Evolutionary conservation across 2,888 invertebrate genomes (phyloP).

Genomic region (Metalampra italica): DNA sequence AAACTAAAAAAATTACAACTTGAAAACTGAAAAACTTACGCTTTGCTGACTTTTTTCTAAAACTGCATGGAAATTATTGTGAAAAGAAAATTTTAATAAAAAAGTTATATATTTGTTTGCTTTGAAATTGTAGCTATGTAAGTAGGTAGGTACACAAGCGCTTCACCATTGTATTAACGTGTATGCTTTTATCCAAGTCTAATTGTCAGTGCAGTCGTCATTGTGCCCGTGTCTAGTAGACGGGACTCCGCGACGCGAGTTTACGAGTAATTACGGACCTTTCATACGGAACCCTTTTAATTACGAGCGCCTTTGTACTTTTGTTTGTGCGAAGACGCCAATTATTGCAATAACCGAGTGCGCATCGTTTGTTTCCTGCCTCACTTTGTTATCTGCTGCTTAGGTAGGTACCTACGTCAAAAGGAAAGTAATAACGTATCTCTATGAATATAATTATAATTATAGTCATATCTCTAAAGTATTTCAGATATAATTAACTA

Average conservation of each 20-base stretch:
- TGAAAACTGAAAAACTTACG: no score
- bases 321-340: constrained; percentile 55
- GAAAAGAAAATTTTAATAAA: no score
- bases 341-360: constrained; percentile 64
- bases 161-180: no score
- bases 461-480: constrained; percentile 17
- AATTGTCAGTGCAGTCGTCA: constrained; percentile 11
- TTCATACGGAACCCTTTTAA: constrained; percentile 64
- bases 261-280: constrained; percentile 55
- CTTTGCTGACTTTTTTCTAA: no score
- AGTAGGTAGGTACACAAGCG: no score
- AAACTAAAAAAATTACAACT: no score
- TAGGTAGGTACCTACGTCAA: constrained; percentile 9
- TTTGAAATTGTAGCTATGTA: no score
- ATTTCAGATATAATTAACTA: no score
- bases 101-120: no score
- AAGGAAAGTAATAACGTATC: constrained; percentile 11
- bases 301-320: constrained; percentile 54
- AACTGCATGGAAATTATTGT: no score
- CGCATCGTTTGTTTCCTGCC: constrained; percentile 42
- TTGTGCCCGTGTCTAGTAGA: neutral
- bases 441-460: constrained; percentile 39
- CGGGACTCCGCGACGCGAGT: neutral
- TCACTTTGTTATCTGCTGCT: constrained; percentile 30
- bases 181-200: constrained; percentile 8